Base-by-base conservation (phyloP, 2,888 invertebrate species). In the Tubulanus polymorphus region DNA sequence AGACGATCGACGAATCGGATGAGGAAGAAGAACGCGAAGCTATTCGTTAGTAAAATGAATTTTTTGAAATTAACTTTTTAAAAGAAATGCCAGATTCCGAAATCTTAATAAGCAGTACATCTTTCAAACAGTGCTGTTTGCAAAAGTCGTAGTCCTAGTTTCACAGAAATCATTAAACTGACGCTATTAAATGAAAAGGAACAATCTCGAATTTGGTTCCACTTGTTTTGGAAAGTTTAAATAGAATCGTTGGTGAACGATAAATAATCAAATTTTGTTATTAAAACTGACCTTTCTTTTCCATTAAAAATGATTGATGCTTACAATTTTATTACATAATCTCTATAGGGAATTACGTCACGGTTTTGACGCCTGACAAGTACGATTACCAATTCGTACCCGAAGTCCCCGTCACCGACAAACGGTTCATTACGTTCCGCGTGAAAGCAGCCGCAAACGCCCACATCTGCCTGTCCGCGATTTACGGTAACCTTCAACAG, bases 321-420 rank as follows among this genome's bases (percentile, higher is more conserved):
- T 35, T 10, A 12, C 35, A 12, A n/a, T 35, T 35, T 35, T 35
- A 10, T 35, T 35, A 12, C n/a, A 10, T 12, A 45, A 30, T 23
- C 37, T 28, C 57, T 61, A 10, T 65, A 76, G 76, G 72, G 55
- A 75, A 74, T 55, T 76, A 74, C 58, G 72, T 73, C 23, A 72
- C 74, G 5, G 71, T 76, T 3, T 70, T 72, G 51, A 75, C 76
- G 6, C 75, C 75, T 1, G 70, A 71, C 48, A 57, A 67, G 20
- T 75, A 74, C 62, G 68, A 68, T 52, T 75, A 74, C 60, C 70
- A 71, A 53, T 69, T 71, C 51, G 68, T 76, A 8, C 75, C 76
- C 5, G 75, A 76, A 57, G 72, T 76, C 1, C 63, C 70, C 1
- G 72, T 76, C 35, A 69, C 66, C 57, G 67, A 67, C 52, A 76